phyloP scores from a whole-genome alignment of 2,113 vertebrate species.

The Gopherus evgoodei region DNA sequence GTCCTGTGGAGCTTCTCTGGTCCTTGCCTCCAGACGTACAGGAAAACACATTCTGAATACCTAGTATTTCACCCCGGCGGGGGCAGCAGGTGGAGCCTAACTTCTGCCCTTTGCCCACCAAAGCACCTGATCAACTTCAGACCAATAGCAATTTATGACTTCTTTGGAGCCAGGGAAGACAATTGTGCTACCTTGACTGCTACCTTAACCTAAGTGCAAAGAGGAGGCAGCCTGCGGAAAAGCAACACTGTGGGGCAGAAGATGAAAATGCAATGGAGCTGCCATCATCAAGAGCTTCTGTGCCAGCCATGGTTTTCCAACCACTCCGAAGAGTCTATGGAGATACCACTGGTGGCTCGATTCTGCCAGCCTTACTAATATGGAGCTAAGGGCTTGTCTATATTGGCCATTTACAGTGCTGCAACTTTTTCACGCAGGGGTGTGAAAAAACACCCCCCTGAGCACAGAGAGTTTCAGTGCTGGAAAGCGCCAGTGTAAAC shows the following conservation, averaged over 20 bases:
- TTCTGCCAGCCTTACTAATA: background rate
- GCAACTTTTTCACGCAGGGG: no score
- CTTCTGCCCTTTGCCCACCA: fast-evolving
- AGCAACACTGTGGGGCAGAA: background rate
- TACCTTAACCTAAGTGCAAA: background rate
- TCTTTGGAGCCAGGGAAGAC: background rate
- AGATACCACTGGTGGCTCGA: slow-evolving; percentile 9
- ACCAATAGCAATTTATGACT: background rate
- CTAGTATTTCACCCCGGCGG: background rate
- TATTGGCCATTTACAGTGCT: no score
- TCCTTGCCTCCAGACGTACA: fast-evolving
- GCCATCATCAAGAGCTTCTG: background rate
- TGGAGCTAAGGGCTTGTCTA: background rate
- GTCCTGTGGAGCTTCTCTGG: background rate
- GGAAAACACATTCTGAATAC: fast-evolving
- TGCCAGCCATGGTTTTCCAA: background rate
- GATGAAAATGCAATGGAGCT: background rate
- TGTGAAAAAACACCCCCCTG: no score
- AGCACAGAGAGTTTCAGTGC: no score
- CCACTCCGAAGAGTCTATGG: background rate
- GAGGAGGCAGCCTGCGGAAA: background rate
- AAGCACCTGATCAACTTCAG: background rate
- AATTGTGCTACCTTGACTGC: background rate
- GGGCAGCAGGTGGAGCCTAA: background rate
- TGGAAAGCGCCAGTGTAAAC: no score